These are phyloP conservation scores for Graphium colonna DNA, from an alignment of 2,888 invertebrate species.

Conservation along the genomic window DNA sequence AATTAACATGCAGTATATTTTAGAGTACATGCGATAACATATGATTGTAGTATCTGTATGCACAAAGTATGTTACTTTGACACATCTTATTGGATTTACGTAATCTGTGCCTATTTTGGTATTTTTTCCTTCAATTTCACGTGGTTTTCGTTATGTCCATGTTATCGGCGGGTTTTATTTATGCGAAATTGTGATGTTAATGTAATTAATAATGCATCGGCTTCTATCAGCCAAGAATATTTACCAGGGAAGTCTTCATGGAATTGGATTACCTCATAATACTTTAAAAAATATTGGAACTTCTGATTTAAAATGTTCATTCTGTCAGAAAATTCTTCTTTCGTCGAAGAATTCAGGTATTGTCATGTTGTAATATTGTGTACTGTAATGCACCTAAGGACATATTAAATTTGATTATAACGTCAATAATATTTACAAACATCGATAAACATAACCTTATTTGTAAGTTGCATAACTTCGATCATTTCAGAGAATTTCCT, in stretches of 20 bases:
- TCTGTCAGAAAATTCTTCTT: constrained; percentile 63
- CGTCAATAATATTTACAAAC: background rate
- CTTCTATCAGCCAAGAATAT: constrained; percentile 61
- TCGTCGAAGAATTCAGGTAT: constrained; percentile 57
- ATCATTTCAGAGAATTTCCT: constrained; percentile 54
- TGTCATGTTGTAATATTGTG: background rate
- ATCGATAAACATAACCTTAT: constrained; percentile 44
- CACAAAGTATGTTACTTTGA: no score
- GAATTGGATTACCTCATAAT: constrained; percentile 45
- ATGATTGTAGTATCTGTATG: no score
- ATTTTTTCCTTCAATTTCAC: constrained; percentile 50
- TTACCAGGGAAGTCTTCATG: constrained; percentile 61
- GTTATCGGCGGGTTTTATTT: constrained; percentile 48
- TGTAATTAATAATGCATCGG: constrained; percentile 64
- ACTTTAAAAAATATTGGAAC: constrained; percentile 38
- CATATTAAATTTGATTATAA: constrained; percentile 5
- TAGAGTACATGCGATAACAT: no score
- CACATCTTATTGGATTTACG: background rate
- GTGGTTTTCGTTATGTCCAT: constrained; percentile 46
- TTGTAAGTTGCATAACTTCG: constrained; percentile 61
- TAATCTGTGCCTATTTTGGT: constrained; percentile 38
- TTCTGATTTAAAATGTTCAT: constrained; percentile 65
- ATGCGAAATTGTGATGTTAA: constrained; percentile 36
- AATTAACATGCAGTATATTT: no score
- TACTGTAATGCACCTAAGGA: no score